Evolutionary conservation across 2,797 vertebrate species (phyloP).

Genomic region (Coregonus sp.): DNA sequence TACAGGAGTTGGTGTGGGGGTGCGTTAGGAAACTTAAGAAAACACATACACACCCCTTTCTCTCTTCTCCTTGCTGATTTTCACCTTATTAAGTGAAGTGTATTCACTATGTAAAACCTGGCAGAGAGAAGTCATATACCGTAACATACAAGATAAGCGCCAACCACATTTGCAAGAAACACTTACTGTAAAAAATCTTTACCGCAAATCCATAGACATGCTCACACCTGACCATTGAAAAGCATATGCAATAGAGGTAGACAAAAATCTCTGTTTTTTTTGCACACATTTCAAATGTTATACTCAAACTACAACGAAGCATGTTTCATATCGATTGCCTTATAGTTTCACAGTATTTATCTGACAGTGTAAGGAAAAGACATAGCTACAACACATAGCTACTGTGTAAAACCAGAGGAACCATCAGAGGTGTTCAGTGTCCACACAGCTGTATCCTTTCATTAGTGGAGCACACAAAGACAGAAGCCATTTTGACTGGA

Average conservation of each 20-base stretch:
- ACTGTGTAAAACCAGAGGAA: constrained; percentile 15
- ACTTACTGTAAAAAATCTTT: constrained; percentile 32
- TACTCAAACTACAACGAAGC: not conserved
- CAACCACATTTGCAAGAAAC: constrained; percentile 28
- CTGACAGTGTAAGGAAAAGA: not conserved
- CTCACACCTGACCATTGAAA: not conserved
- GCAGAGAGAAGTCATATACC: constrained; percentile 21
- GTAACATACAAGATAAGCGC: constrained; percentile 40
- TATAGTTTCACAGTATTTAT: not conserved
- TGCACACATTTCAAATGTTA: not conserved
- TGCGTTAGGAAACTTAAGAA: constrained; percentile 2
- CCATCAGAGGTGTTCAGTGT: not conserved
- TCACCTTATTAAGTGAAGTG: constrained; percentile 12
- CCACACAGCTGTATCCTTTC: constrained; percentile 18
- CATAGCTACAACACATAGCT: not conserved
- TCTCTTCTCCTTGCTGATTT: constrained; percentile 20
- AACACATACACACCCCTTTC: not conserved
- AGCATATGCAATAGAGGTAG: not conserved
- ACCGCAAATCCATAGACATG: not conserved
- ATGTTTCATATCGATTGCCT: not conserved
- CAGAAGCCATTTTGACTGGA: constrained; percentile 60
- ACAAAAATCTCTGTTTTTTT: not conserved
- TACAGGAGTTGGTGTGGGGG: constrained; percentile 12
- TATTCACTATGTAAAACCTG: constrained; percentile 15
- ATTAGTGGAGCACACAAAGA: constrained; percentile 56